phyloP scores from a whole-genome alignment of 1,140 invertebrate genomes.

The Philopotamus ludificatus region DNA sequence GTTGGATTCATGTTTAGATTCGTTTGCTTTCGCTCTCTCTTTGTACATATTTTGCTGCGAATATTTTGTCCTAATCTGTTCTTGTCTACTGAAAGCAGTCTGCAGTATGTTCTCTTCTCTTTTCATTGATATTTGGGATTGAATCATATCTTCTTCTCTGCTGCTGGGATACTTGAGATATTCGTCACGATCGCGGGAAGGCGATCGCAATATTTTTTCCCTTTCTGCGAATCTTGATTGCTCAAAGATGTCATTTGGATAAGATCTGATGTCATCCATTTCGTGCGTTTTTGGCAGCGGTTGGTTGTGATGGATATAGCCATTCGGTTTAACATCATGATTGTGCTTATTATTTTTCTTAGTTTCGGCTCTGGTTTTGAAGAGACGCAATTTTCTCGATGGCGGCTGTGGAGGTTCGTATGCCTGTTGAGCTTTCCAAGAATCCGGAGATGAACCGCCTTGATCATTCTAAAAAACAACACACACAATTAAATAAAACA shows the following conservation, averaged over 20 bases:
- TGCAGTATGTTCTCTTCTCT: slow-evolving; percentile 53
- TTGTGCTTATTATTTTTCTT: slow-evolving; percentile 51
- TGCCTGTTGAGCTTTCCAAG: slow-evolving; percentile 44
- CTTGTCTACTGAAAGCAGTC: slow-evolving; percentile 45
- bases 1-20: slow-evolving; percentile 49
- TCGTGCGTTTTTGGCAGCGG: slow-evolving; percentile 46
- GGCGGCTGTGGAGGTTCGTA: slow-evolving; percentile 49
- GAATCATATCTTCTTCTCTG: slow-evolving; percentile 49
- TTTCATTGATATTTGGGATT: slow-evolving; percentile 50
- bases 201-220: slow-evolving; percentile 44
- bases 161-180: slow-evolving; percentile 50
- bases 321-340: slow-evolving; percentile 34
- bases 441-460: slow-evolving; percentile 58
- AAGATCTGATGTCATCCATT: slow-evolving; percentile 49
- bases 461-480: slow-evolving; percentile 43
- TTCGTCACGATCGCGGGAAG: slow-evolving; percentile 51
- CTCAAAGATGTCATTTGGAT: slow-evolving; percentile 49
- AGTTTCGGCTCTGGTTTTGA: slow-evolving; percentile 72
- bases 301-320: slow-evolving; percentile 42
- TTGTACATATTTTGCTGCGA: slow-evolving; percentile 51
- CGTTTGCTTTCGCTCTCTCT: slow-evolving; percentile 52
- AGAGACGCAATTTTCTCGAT: slow-evolving; percentile 62
- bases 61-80: slow-evolving; percentile 48
- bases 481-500: slow-evolving; percentile 26
- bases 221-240: slow-evolving; percentile 45